Conservation (phyloP, 2,888 invertebrate species). For the Microctonus brassicae region DNA sequence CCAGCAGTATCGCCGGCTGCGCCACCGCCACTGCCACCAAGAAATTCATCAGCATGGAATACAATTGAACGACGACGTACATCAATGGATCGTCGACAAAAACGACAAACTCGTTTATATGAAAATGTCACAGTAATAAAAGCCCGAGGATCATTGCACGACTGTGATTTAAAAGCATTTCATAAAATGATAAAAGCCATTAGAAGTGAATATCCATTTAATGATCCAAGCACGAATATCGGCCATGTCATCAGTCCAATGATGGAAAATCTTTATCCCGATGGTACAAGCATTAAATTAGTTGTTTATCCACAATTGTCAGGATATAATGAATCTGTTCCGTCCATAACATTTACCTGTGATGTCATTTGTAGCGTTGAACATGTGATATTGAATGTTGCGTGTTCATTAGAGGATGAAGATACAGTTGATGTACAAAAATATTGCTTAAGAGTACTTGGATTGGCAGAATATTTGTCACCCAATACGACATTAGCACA, state of each 20-base stretch:
- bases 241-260: constrained; percentile 92
- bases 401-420: constrained; percentile 84
- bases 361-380: constrained; percentile 91
- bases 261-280: constrained; percentile 83
- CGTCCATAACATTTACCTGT: constrained; percentile 90
- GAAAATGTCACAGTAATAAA: constrained; percentile 79
- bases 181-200: constrained; percentile 85
- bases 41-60: constrained; percentile 72
- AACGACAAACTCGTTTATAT: constrained; percentile 76
- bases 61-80: constrained; percentile 71
- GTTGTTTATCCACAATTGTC: constrained; percentile 79
- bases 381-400: constrained; percentile 86
- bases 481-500: constrained; percentile 87
- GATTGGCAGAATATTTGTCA: constrained; percentile 89
- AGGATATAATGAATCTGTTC: constrained; percentile 72
- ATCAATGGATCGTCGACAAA: constrained; percentile 67
- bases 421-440: constrained; percentile 76
- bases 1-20: constrained; percentile 71
- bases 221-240: constrained; percentile 84
- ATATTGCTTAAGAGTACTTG: constrained; percentile 82
- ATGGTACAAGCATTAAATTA: constrained; percentile 89
- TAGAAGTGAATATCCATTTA: constrained; percentile 81
- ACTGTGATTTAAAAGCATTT: constrained; percentile 85
- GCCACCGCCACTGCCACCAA: constrained; percentile 76
- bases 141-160: constrained; percentile 76